Evolutionary conservation across 2,888 invertebrate genomes (phyloP), one percentile per base, ranked within the genome.

Genomic region (Acrobasis suavella): DNA sequence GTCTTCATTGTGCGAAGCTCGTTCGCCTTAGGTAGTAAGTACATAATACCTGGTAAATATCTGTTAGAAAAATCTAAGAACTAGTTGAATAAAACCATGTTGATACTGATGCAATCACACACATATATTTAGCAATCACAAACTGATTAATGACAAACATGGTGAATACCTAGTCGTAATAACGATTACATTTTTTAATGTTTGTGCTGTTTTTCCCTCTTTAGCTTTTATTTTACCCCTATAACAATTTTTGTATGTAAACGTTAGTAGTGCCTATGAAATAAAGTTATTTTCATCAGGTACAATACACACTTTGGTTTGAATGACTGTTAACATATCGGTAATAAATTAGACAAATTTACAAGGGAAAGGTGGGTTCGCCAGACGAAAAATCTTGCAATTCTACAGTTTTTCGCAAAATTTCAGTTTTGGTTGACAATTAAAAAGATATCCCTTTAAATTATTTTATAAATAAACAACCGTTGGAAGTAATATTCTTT

Each of bases 81-180:
- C 14, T 14, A 46, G 6, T 12, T 46, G 14, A 52, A 52, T 52
- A 22, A 56, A 56, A 46, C 10, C 16, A 42, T 9, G 14, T 32
- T 17, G 12, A 17, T 38, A n/a, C 14, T 7, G 42, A 42, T 42
- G 56, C 42, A 56, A 56, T 15, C 32, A 39, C 42, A 56, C 42
- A 56, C 56, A 56, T 56, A 46, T 56, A 56, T 56, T 56, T 56
- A 56, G 56, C 56, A 56, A 56, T 42, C 56, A 56, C 56, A 56
- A 56, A 56, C 42, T 54, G 15, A 38, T 42, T 56, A 39, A 39
- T 39, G 39, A 55, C 42, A 42, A 42, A 12, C 15, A 5, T n/a
- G 12, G 46, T 46, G 10, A 42, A 56, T 22, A 32, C 32, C 46
- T 22, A 32, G 5, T 32, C 0, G 32, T 32, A 2, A 22, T 56